Conservation (phyloP, 1,140 invertebrate genomes). For the Metopolophium dirhodum region DNA sequence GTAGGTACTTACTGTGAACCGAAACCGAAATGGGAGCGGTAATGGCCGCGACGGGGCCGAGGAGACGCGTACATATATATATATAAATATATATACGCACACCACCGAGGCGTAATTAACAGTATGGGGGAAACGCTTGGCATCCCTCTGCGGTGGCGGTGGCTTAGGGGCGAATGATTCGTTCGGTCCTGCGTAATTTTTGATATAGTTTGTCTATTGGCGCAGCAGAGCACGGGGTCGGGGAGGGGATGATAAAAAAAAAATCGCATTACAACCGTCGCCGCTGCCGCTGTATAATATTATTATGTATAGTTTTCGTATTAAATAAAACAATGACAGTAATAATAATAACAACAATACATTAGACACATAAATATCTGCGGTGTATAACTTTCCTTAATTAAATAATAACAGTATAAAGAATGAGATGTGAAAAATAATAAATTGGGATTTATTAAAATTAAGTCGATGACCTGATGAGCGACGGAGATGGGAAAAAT, state of each 20-base stretch:
- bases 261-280: background rate
- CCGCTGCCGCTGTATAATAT: background rate
- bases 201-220: background rate
- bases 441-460: background rate
- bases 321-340: slow-evolving; percentile 4
- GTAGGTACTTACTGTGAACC: background rate
- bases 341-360: background rate
- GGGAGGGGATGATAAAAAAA: background rate
- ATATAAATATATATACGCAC: background rate
- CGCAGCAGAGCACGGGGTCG: too few species aligned
- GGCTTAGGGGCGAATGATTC: background rate
- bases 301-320: background rate
- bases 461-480: background rate
- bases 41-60: background rate
- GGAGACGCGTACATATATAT: background rate
- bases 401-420: background rate
- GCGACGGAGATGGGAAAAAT: background rate
- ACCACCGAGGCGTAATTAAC: background rate
- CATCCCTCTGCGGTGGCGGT: background rate
- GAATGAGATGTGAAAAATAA: background rate
- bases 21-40: background rate
- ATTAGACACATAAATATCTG: background rate
- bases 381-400: background rate
- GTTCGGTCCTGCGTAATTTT: background rate
- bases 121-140: background rate